Evolutionary conservation across 2,113 vertebrate species (phyloP), one percentile per base, ranked within the genome.

Genomic region (Suncus etruscus): DNA sequence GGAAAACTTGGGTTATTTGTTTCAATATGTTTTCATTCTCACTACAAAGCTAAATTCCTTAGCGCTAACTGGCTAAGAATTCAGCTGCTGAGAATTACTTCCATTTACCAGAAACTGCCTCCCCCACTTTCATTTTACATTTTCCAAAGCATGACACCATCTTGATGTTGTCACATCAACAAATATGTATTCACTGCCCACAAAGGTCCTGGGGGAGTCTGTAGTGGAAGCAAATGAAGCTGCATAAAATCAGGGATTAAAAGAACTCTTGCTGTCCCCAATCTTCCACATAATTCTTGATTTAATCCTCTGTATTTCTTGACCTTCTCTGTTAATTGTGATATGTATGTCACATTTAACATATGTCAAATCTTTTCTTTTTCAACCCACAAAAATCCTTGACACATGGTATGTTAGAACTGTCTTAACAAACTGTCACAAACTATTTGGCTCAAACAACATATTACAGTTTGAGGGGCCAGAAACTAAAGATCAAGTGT

Each of bases 11-110:
- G 85, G 48, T 84, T 86, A 80, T 92, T 93, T 95, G 72, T 80
- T 94, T 90, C 95, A 94, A 73, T 93, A 80, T 85, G 94, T 88
- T 95, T 94, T 92, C 79, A 90, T 91, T 95, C 90, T 94, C 86
- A 88, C 50, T 81, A 86, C 88, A 82, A 88, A 89, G 77, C 48
- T 90, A 92, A 93, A 95, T 92, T 90, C 91, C 91, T 95, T 92
- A 90, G 87, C 0, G 1, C 88, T 92, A 91, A 91, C 87, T 90
- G 79, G 81, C 27, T 85, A 93, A 95, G 86, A 96, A 94, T 91
- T 93, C 51, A 89, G 68, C 51, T 85, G 51, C 32, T 3, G 51
- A 92, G 70, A 87, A 95, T 92, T 82, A 82, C 16, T 95, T 95
- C 82, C 69, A 90, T 74, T 94, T 94, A 89, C 68, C 54, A 95